Base-by-base conservation (phyloP, 2,888 invertebrate genomes). In the Eupithecia vulgata region DNA sequence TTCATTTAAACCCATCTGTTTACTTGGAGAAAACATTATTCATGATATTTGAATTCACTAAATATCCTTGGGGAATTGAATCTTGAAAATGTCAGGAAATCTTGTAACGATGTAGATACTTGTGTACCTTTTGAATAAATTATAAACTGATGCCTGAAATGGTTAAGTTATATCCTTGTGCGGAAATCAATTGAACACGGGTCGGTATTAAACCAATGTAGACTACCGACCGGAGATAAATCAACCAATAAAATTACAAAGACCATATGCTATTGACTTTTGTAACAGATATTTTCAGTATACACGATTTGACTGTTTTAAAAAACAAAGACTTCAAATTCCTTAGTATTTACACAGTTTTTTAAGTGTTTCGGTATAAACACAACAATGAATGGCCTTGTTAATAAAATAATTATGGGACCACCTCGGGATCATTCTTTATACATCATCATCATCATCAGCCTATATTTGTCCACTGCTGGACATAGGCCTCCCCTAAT, bases 1-100 rank as follows among this genome's bases (percentile, higher is more conserved):
- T 73, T 74, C 70, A 71, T 57, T 57, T 25, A 10, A 52, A n/a
- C 68, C 30, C 57, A 59, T 65, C 62, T 40, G 52, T 69, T 72
- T 68, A 72, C 70, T 42, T 70, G 42, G 30, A 30, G 4, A 30
- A 64, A 30, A 64, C 17, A 70, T 68, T 68, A 61, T 70, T 70
- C 25, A 48, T 40, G 37, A 52, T 40, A 70, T 69, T 73, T 40
- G 17, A 48, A 61, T 71, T 69, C 35, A 52, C 67, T 62, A 35
- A n/a, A 13, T 62, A n/a, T 8, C 40, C 12, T 17, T 34, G 15
- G 8, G 12, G 8, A 64, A 37, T 40, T 65, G 21, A 42, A 40
- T 7, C 6, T 65, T 42, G 65, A 21, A 65, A 37, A 42, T 65
- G 37, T 21, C n/a, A 64, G 13, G 21, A 1, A 12, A 21, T 52